phyloP scores from a whole-genome alignment of 2,888 invertebrate species.

The Lepas anatifera region DNA sequence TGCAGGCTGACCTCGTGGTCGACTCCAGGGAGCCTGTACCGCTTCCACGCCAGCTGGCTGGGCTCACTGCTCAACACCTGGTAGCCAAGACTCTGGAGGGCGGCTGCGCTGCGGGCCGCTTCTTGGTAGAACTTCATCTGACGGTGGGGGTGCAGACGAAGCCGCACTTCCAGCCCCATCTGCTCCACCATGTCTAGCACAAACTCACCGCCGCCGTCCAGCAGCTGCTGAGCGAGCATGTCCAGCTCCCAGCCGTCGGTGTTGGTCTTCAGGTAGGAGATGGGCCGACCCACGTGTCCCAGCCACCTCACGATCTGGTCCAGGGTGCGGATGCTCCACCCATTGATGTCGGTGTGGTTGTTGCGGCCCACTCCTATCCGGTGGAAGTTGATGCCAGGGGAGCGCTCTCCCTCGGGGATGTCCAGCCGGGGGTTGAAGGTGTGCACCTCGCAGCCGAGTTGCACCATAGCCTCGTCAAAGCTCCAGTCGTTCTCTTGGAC shows the following conservation, averaged over 20 bases:
- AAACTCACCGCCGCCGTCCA: neutral
- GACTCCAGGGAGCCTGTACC: neutral
- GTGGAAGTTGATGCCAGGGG: neutral
- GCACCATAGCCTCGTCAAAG: constrained; percentile 23
- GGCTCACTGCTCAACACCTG: neutral
- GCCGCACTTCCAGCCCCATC: neutral
- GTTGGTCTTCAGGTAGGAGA: constrained; percentile 33
- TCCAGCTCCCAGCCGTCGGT: constrained; percentile 33
- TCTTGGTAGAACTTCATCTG: neutral
- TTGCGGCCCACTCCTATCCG: neutral
- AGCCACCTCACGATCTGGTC: neutral
- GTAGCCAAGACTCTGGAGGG: neutral
- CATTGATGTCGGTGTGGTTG: neutral
- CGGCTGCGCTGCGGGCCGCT: neutral
- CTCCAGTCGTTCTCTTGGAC: constrained; percentile 24
- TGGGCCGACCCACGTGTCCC: constrained; percentile 27
- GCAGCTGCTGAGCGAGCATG: constrained; percentile 15
- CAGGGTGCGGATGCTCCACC: neutral
- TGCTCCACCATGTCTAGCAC: neutral
- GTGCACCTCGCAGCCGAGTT: constrained; percentile 30
- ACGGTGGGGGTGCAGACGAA: neutral
- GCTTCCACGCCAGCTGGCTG: neutral
- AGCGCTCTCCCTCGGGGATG: neutral
- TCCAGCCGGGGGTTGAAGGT: constrained; percentile 30
- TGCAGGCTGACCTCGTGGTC: neutral